Base-by-base conservation (phyloP, 2,888 invertebrate species). In the Drosophila lutescens region DNA sequence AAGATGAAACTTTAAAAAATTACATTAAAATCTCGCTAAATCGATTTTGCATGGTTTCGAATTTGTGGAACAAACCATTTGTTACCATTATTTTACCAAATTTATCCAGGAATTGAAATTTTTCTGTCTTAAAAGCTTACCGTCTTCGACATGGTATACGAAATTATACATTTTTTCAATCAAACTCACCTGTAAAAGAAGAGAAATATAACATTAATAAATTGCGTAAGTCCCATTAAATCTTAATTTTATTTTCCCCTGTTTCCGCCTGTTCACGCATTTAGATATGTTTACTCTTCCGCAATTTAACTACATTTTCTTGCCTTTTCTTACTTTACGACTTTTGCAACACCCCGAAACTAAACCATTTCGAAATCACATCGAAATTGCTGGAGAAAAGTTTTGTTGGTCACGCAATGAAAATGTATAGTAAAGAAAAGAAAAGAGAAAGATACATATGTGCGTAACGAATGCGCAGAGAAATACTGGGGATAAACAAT, bases 391-490 rank as follows among this genome's bases (percentile, higher is more conserved):
- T 36, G 20, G 63, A 54, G 76, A 74, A 78, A 86, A 86, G 69
- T 80, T 78, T 44, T 55, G 80, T 75, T 70, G 68, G 73, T 78
- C 80, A 82, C 86, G 87, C 86, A 83, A 68, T 73, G 77, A 75
- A 86, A 71, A 76, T 44, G 34, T 12, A 62, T 32, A 32, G 44
- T 36, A 54, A 53, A 53, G 51, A 23, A 49, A 47, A 10, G 41
- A 15, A 40, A 62, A 23, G 32, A 32, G 44, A 54, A 63, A 47
- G 66, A 66, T 55, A 47, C 54, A 66, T 55, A 72, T 66, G 72
- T 85, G 80, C 82, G 80, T 85, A 80, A 66, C 77, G 43, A 46
- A n/a, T 23, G 23, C 23, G 44, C n/a, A 26, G 8, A 3, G 10
- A 26, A 26, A 26, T 26, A 5, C 23, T 23, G 23, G 0, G 23